Evolutionary conservation across 1,140 invertebrate genomes (phyloP), one percentile per base, ranked within the genome.

Genomic region (Notospermus geniculatus): DNA sequence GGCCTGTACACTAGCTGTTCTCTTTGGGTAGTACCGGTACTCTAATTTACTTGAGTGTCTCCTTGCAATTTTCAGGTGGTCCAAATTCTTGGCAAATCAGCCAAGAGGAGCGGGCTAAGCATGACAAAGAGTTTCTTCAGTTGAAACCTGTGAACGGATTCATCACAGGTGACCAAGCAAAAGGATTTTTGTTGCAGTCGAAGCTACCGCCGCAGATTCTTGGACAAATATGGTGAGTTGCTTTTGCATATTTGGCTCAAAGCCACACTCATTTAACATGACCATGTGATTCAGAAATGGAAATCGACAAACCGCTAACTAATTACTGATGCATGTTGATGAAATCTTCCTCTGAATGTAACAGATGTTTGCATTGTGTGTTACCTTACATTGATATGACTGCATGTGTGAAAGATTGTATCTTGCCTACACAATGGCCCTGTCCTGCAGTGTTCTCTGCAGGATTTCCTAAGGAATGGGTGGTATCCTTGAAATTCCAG

Each of bases 151-250:
- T 88, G 25, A 90, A 90, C 85, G 95, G 94, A 22, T 87, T 91
- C 70, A 63, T 82, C 53, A 80, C 75, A 60, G 95, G 95, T 1
- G 91, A 93, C 65, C 94, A 98, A 80, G 95, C 93, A 0, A 95
- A 94, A 83, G 89, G 89, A 55, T 96, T 97, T 78, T 90, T 99
- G 69, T 82, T 99, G 36, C 91, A 92, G 79, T 97, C 93, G 0
- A 91, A 93, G 75, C 82, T 99, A 53, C 91, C 93, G 52, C 91
- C 92, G 0, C 82, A 86, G 25, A 83, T 95, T 57, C 83, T 99
- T 5, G 95, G 93, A 41, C 89, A 95, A 76, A 97, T 98, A 82
- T 98, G 95, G 95, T 94, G 83, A 84, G 83, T 80, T n/a, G n/a
- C n/a, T n/a, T n/a, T n/a, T 64, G n/a, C n/a, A n/a, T n/a, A n/a